A percentile compares a stretch with the other conserved stretches of the same genome.
These are phyloP conservation scores for Heteronetta atricapilla DNA, from an alignment of 2,113 vertebrate genomes.

Conservation along the genomic window DNA sequence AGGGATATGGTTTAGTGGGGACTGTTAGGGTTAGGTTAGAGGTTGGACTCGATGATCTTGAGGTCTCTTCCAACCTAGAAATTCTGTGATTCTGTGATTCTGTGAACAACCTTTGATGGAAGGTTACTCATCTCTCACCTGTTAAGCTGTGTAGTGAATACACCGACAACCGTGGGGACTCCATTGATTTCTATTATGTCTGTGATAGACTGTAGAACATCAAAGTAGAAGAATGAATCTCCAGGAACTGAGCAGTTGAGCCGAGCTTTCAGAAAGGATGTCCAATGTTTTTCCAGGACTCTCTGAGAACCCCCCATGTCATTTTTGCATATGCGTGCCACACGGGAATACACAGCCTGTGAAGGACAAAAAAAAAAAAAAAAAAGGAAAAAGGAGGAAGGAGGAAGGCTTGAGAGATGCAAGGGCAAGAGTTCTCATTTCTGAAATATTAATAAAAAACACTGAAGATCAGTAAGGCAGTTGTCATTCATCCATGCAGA, in stretches of 20 bases:
- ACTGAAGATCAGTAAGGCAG: not conserved
- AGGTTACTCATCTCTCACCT: constrained; percentile 81
- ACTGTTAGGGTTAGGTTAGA: too few species aligned
- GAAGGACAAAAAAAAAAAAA: not conserved
- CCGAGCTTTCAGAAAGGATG: constrained; percentile 95
- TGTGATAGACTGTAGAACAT: constrained; percentile 95
- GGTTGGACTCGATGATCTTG: too few species aligned
- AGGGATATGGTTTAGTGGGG: too few species aligned
- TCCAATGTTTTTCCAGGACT: constrained; percentile 98
- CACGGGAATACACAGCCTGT: constrained; percentile 95
- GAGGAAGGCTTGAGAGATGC: constrained; percentile 26
- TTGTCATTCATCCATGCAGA: constrained; percentile 5
- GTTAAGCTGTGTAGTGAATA: constrained; percentile 98
- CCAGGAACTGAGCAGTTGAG: constrained; percentile 97
- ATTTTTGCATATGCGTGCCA: constrained; percentile 98
- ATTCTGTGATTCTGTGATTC: too few species aligned
- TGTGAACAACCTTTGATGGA: constrained; percentile 7
- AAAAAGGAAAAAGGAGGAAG: not conserved
- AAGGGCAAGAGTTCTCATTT: constrained; percentile 51
- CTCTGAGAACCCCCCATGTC: constrained; percentile 97
- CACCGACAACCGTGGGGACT: constrained; percentile 88
- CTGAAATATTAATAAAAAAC: not conserved
- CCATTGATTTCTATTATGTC: constrained; percentile 94
- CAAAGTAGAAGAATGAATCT: constrained; percentile 99
- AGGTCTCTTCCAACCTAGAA: too few species aligned